Conservation (phyloP, 1,140 invertebrate species). For the Drosophila grimshawi region DNA sequence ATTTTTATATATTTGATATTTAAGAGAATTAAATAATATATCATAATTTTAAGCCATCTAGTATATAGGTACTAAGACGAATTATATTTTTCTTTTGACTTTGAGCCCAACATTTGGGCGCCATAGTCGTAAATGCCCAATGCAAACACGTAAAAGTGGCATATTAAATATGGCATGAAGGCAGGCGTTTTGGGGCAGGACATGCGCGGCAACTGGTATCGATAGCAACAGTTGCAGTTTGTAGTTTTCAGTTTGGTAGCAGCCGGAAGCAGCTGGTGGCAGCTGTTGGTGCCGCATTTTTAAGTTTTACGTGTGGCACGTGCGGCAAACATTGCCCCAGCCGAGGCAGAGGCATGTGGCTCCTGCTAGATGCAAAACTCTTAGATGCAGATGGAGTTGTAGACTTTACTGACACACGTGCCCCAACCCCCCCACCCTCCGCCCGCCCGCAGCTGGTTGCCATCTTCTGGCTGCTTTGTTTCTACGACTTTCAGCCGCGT, state of each 20-base stretch:
- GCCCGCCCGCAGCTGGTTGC: background rate
- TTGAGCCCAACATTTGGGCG: background rate
- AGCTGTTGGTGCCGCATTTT: slow-evolving; percentile 67
- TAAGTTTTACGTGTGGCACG: slow-evolving; percentile 72
- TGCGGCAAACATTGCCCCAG: slow-evolving; percentile 55
- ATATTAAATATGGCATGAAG: slow-evolving; percentile 49
- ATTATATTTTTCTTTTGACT: no score
- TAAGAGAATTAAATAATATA: no score
- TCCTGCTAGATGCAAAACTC: slow-evolving; percentile 33
- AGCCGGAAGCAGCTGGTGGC: slow-evolving; percentile 50
- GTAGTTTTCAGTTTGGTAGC: slow-evolving; percentile 39
- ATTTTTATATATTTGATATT: no score
- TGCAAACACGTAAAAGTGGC: slow-evolving; percentile 32
- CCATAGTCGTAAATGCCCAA: slow-evolving; percentile 33
- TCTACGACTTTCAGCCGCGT: slow-evolving; percentile 54
- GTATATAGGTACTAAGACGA: no score
- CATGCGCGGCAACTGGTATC: slow-evolving; percentile 44
- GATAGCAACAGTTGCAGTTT: slow-evolving; percentile 63
- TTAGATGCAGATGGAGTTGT: slow-evolving; percentile 39
- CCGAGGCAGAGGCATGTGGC: slow-evolving; percentile 34
- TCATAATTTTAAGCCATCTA: no score
- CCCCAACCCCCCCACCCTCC: background rate
- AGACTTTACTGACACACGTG: slow-evolving; percentile 48
- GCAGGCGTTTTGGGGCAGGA: slow-evolving; percentile 4
- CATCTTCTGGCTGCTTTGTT: slow-evolving; percentile 38